Base-by-base conservation (phyloP, 2,888 invertebrate genomes). In the Leptodirus hochenwartii region DNA sequence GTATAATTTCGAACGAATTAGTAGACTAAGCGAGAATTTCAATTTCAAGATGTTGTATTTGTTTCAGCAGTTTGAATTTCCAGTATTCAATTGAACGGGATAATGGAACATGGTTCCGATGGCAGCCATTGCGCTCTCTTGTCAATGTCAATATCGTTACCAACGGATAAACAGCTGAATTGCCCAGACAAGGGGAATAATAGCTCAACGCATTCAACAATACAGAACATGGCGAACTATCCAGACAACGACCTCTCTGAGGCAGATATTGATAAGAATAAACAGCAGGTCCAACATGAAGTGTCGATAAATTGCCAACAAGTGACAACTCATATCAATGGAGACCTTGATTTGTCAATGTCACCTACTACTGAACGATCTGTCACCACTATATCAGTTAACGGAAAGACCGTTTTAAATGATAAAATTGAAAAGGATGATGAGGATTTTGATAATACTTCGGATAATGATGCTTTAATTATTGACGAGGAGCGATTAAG, bases 71-170 rank as follows among this genome's bases (percentile, higher is more conserved):
- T n/a, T n/a, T n/a, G n/a, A n/a, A n/a, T n/a, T n/a, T n/a, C n/a
- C n/a, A n/a, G n/a, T n/a, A n/a, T n/a, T n/a, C n/a, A n/a, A n/a
- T n/a, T n/a, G n/a, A n/a, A n/a, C n/a, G n/a, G n/a, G n/a, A n/a
- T n/a, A n/a, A 56, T 56, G 56, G 56, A 55, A 54, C 50, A 55
- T 56, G 54, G 50, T 45, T 43, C 45, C 41, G 47, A 48, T 38
- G 44, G 41, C 32, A 36, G n/a, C n/a, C n/a, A n/a, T n/a, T n/a
- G n/a, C n/a, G n/a, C n/a, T n/a, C n/a, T 40, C 29, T 32, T 41
- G 34, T 38, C 43, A 35, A 43, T 43, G 30, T 37, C 33, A 30
- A 40, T 41, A 38, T 35, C 42, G 31, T 33, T 39, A 22, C 42
- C 43, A 31, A 37, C 41, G 33, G 30, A 45, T 32, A 46, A 46